phyloP scores from a whole-genome alignment of 2,888 invertebrate species.

The Rhingia campestris region DNA sequence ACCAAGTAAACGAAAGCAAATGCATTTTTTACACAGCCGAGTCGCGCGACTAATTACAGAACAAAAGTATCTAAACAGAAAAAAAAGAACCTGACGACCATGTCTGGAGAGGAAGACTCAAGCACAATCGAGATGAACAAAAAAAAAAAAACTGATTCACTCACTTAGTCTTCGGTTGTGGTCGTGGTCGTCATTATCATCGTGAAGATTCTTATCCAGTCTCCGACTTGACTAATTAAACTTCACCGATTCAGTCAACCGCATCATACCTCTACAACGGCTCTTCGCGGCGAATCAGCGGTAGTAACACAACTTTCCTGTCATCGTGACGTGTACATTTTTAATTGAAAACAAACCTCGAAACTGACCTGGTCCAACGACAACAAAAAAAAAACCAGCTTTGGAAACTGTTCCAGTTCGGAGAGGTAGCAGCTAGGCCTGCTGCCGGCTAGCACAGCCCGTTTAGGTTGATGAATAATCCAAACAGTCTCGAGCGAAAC shows the following conservation, averaged over 20 bases:
- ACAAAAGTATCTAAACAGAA: slow-evolving; percentile 14
- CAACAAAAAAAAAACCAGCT: slow-evolving; percentile 23
- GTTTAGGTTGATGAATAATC: slow-evolving; percentile 17
- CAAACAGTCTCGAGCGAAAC: slow-evolving; percentile 16
- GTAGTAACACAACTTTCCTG: slow-evolving; percentile 48
- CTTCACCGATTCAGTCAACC: slow-evolving; percentile 16
- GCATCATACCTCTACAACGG: neutral
- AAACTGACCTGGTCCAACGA: slow-evolving; percentile 66
- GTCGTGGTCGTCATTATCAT: neutral
- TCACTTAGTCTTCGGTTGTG: neutral
- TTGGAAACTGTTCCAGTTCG: slow-evolving; percentile 20
- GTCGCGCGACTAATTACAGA: slow-evolving; percentile 20
- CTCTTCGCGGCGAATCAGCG: neutral
- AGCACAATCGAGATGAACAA: slow-evolving; percentile 41
- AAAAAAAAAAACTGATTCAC: slow-evolving; percentile 17
- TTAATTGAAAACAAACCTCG: slow-evolving; percentile 51
- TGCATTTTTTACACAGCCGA: slow-evolving; percentile 2
- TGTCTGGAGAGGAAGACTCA: slow-evolving; percentile 6
- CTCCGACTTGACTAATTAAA: slow-evolving; percentile 19
- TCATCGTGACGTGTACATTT: slow-evolving; percentile 6
- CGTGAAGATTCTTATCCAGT: slow-evolving; percentile 25
- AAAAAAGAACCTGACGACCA: neutral
- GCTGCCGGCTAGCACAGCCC: neutral
- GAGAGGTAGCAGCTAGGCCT: neutral
- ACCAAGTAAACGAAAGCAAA: slow-evolving; percentile 4